phyloP scores from a whole-genome alignment of 2,888 invertebrate species.

The Bibio marci region DNA sequence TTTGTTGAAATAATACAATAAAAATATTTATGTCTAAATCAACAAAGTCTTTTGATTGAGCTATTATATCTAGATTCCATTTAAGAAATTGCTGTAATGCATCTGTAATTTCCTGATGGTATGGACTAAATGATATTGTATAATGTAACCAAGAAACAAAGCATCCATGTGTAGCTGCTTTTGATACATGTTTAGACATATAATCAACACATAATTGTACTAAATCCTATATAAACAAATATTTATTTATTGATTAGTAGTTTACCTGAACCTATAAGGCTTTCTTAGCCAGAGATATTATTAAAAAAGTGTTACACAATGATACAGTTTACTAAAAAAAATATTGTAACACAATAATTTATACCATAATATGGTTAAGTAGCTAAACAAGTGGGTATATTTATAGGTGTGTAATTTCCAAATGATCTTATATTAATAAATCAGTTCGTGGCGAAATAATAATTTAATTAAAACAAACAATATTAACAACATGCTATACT shows the following conservation, averaged over 20 bases:
- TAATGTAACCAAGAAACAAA: constrained; percentile 86
- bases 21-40: constrained; percentile 68
- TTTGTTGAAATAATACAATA: constrained; percentile 59
- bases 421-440: too few relatives aligned
- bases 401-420: too few relatives aligned
- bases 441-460: too few relatives aligned
- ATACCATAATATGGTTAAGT: too few relatives aligned
- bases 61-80: constrained; percentile 78
- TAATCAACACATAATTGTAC: constrained; percentile 67
- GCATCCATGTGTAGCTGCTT: constrained; percentile 64
- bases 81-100: constrained; percentile 70
- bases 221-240: constrained; percentile 42
- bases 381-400: too few relatives aligned
- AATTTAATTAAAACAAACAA: too few relatives aligned
- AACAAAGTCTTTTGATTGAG: constrained; percentile 60
- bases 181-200: constrained; percentile 74
- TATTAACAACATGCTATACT: too few relatives aligned
- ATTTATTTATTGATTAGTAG: constrained; percentile 5
- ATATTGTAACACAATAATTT: too few relatives aligned
- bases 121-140: constrained; percentile 60
- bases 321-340: too few relatives aligned
- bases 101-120: constrained; percentile 32
- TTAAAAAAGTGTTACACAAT: too few relatives aligned
- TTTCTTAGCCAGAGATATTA: too few relatives aligned
- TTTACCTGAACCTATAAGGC: too few relatives aligned